phyloP scores from a whole-genome alignment of 2,797 vertebrate genomes.

The Trachurus trachurus region DNA sequence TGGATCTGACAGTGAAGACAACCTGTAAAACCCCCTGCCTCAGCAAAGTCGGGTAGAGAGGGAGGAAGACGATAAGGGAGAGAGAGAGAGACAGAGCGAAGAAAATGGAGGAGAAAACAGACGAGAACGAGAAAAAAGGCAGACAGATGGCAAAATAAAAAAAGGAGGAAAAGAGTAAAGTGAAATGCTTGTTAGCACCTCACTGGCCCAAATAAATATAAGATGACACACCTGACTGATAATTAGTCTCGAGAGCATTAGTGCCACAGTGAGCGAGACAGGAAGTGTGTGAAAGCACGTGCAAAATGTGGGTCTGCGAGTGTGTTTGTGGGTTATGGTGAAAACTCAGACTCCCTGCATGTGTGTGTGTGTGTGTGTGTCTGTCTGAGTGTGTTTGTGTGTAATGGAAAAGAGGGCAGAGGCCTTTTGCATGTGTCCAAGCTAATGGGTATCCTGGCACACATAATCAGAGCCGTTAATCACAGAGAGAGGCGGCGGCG shows the following conservation, averaged over 20 bases:
- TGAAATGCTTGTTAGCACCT: slow-evolving; percentile 75
- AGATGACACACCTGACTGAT: slow-evolving; percentile 80
- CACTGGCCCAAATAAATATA: slow-evolving; percentile 82
- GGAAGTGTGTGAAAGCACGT: slow-evolving; percentile 18
- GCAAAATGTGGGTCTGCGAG: slow-evolving; percentile 28
- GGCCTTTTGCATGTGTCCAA: slow-evolving; percentile 77
- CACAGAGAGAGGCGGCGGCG: slow-evolving; percentile 45
- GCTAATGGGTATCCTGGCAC: slow-evolving; percentile 82
- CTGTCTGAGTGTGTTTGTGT: slow-evolving; percentile 30
- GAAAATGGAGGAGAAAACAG: slow-evolving; percentile 16
- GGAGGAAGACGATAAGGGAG: slow-evolving; percentile 31
- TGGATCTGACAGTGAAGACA: slow-evolving; percentile 70
- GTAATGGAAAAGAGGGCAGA: slow-evolving; percentile 68
- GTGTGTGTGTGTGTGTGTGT: slow-evolving; percentile 13
- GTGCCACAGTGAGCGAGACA: slow-evolving; percentile 29
- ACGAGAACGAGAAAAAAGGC: slow-evolving; percentile 47
- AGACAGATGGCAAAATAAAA: slow-evolving; percentile 58
- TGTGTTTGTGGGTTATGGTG: slow-evolving; percentile 50
- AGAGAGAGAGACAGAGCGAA: not conserved
- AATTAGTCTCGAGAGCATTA: slow-evolving; percentile 82
- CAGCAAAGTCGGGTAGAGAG: slow-evolving; percentile 58
- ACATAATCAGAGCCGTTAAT: slow-evolving; percentile 80
- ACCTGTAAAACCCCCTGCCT: slow-evolving; percentile 69
- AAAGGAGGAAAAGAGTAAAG: slow-evolving; percentile 33
- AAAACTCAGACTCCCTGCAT: slow-evolving; percentile 12